phyloP scores from a whole-genome alignment of 2,113 vertebrate genomes.

The Lipotes vexillifer region DNA sequence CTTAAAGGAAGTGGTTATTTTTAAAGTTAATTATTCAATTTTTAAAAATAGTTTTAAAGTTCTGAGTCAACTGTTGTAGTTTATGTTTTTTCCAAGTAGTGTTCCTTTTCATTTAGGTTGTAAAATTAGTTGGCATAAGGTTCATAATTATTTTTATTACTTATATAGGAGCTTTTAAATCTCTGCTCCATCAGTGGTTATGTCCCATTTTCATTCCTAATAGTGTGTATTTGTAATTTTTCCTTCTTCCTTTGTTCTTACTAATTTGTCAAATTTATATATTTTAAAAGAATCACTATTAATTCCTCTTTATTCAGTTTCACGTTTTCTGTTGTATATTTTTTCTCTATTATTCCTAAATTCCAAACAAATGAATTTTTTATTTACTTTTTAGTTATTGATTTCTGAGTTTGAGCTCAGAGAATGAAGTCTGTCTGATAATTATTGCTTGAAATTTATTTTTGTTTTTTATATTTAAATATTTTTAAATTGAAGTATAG shows the following conservation, averaged over 20 bases:
- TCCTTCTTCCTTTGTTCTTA: not conserved
- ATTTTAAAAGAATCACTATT: not conserved
- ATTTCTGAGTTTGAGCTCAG: not conserved
- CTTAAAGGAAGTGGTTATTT: not conserved
- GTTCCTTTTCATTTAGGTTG: not conserved
- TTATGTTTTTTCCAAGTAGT: not conserved
- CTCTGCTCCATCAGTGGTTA: not conserved
- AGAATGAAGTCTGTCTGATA: not conserved
- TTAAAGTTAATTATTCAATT: not conserved
- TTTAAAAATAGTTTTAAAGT: not conserved
- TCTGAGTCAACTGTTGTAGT: not conserved
- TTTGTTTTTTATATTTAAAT: too few relatives aligned
- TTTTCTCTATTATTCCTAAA: not conserved
- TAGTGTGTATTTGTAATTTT: not conserved
- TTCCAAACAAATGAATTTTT: not conserved
- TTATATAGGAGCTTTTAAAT: not conserved
- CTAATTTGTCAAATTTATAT: not conserved
- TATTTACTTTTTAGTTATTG: not conserved
- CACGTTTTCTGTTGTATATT: not conserved
- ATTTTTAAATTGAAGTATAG: too few relatives aligned
- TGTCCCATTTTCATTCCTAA: not conserved
- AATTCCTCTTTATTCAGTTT: not conserved
- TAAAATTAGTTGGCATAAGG: not conserved
- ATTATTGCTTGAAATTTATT: not conserved
- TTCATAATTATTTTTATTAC: not conserved